phyloP scores from a whole-genome alignment of 2,797 vertebrate species.

The Melanotaenia nigrans region DNA sequence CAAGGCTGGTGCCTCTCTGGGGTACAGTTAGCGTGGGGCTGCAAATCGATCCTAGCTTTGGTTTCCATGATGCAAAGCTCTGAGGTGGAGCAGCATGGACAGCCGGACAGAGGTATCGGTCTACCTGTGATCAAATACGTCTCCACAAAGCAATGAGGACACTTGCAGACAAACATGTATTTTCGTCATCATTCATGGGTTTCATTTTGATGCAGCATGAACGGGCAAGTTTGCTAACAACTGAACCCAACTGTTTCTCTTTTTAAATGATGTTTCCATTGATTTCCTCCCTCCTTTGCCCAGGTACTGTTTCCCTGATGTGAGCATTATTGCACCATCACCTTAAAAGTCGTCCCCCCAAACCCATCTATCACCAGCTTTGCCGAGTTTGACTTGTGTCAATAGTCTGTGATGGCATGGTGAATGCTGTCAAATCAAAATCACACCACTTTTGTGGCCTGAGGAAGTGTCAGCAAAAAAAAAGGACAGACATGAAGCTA shows the following conservation, averaged over 20 bases:
- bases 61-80: constrained; percentile 76
- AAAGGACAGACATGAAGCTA: constrained; percentile 3
- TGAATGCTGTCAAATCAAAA: constrained; percentile 60
- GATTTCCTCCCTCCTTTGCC: constrained; percentile 17
- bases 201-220: constrained; percentile 38
- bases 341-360: constrained; percentile 20
- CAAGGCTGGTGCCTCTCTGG: constrained; percentile 71
- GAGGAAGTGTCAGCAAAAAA: constrained; percentile 9
- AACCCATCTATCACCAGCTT: constrained; percentile 54
- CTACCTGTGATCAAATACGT: constrained; percentile 54
- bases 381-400: constrained; percentile 59
- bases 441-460: constrained; percentile 53
- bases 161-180: constrained; percentile 30
- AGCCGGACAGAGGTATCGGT: constrained; percentile 58
- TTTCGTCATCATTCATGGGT: constrained; percentile 46
- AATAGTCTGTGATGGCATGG: constrained; percentile 53
- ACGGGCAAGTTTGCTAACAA: constrained; percentile 24
- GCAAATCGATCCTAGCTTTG: constrained; percentile 76
- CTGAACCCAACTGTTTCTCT: constrained; percentile 37
- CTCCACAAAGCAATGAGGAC: constrained; percentile 32
- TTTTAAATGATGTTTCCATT: constrained; percentile 50
- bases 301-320: constrained; percentile 45
- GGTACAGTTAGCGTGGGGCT: constrained; percentile 75
- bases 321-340: constrained; percentile 49
- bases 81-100: constrained; percentile 60